Percentiles rank a stretch among this genome's conserved stretches.
Conservation (phyloP, 1,140 invertebrate genomes). For the Diplogasteroides magnus region DNA sequence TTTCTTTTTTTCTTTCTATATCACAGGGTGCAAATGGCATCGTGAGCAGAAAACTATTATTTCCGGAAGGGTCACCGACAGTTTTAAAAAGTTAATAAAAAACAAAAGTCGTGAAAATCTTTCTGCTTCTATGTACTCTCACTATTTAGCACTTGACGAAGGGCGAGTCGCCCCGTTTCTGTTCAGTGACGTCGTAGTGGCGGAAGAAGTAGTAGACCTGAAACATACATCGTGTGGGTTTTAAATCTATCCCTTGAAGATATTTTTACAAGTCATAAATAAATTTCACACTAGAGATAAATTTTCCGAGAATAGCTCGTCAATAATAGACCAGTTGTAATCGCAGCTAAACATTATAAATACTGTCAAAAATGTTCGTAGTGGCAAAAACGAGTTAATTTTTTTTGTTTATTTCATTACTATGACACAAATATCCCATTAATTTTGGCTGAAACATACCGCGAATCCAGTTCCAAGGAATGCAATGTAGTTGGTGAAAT, state of each 20-base stretch:
- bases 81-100: no score
- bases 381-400: background rate
- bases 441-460: no score
- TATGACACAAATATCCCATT: no score
- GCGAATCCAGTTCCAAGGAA: background rate
- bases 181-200: background rate
- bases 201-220: background rate
- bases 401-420: background rate
- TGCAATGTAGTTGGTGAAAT: conserved; percentile 17
- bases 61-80: no score
- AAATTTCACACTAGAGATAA: background rate
- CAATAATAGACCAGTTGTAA: background rate
- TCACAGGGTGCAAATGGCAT: no score
- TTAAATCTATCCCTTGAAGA: no score
- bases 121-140: no score
- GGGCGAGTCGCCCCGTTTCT: background rate
- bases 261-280: no score
- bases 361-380: background rate
- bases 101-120: no score
- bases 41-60: no score
- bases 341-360: background rate
- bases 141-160: background rate
- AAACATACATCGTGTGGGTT: no score
- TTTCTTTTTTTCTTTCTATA: no score
- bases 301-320: background rate